Evolutionary conservation across 2,888 invertebrate species (phyloP), one percentile per base, ranked within the genome.

Genomic region (Lomographa bimaculata): DNA sequence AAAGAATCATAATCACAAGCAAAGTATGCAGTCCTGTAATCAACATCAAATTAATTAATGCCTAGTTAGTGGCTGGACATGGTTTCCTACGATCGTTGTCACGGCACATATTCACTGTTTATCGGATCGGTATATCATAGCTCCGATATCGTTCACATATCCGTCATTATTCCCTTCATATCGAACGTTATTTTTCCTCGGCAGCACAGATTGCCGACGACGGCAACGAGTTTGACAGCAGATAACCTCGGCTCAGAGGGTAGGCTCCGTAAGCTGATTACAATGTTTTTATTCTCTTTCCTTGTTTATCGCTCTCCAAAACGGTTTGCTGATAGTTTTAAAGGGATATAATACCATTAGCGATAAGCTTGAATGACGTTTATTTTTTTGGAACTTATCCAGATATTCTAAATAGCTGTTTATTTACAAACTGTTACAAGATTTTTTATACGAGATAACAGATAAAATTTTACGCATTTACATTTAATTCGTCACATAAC

Each of bases 191-290:
- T 42, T 37, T 46, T 35, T 44, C 27, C 34, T 45, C 50, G 51
- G 52, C 50, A 38, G 57, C 56, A 3, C 14, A 12, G 52, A 29
- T 34, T 14, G 2, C 23, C 16, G 16, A 3, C 25, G 7, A 23
- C 28, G 7, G 33, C 18, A n/a, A 33, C 33, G 14, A 28, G 41
- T 23, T 34, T 17, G 48, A 46, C 27, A 42, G 48, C 47, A 47
- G 71, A 71, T 71, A 71, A 71, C 71, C 71, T 60, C 53, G 35
- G 30, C 71, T 60, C 53, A 35, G 30, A 51, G 54, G 51, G 57
- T 44, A 40, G 40, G 43, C 49, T 52, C 60, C 40, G 52, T 57
- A 47, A 61, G 63, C 66, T 64, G 73, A 75, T 74, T 72, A 71
- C 62, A 54, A 40, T 61, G 68, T 67, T 69, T 67, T 65, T 63